These are phyloP conservation scores for Gryllus bimaculatus DNA, from an alignment of 1,140 invertebrate genomes.

Conservation along the genomic window DNA sequence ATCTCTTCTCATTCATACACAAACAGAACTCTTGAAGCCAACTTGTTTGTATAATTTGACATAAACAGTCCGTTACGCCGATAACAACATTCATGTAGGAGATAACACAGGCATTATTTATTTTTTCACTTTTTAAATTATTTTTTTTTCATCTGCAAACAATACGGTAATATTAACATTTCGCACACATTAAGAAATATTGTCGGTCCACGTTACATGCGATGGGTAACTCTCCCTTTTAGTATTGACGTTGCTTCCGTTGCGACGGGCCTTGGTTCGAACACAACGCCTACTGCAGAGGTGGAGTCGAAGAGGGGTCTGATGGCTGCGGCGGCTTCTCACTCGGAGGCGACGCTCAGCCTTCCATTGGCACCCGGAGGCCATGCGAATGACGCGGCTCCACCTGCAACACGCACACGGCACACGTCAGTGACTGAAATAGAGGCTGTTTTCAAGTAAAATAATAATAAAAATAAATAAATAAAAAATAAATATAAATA, in stretches of 20 bases:
- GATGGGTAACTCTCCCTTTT: not conserved
- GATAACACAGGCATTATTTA: not conserved
- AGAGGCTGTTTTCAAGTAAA: too few species aligned
- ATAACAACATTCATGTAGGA: not conserved
- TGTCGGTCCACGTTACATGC: not conserved
- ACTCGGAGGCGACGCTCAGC: not conserved
- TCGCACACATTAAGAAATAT: conserved; percentile 1
- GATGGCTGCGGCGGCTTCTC: too few species aligned
- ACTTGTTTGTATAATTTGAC: not conserved
- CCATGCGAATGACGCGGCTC: not conserved
- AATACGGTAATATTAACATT: not conserved
- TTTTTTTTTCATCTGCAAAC: conserved; percentile 1
- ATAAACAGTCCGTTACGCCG: not conserved
- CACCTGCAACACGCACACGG: not conserved
- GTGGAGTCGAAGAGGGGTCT: too few species aligned
- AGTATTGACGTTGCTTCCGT: too few species aligned
- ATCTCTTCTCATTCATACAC: not conserved
- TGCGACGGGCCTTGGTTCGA: too few species aligned
- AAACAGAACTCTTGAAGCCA: not conserved
- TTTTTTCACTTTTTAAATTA: not conserved
- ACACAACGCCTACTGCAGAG: too few species aligned
- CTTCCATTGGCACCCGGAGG: not conserved
- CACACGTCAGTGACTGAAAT: too few species aligned
- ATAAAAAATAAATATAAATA: too few species aligned
- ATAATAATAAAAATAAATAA: too few species aligned